These are phyloP conservation scores for Cecropterus lyciades DNA, from an alignment of 1,140 invertebrate genomes.

Conservation along the genomic window DNA sequence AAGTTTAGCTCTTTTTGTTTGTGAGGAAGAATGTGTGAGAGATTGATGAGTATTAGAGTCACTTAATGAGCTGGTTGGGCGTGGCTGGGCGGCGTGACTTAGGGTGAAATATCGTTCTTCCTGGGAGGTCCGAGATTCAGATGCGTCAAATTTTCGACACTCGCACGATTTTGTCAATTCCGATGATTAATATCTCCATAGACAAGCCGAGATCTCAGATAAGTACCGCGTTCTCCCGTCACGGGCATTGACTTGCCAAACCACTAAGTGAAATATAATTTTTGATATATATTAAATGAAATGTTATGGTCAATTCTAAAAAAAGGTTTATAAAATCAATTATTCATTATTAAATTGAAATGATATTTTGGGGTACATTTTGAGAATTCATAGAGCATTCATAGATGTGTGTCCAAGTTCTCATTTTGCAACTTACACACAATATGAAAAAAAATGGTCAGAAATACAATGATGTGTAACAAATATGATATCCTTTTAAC, in stretches of 20 bases:
- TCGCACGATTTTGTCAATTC: conserved; percentile 79
- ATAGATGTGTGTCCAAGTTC: no score
- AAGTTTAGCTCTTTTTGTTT: conserved; percentile 30
- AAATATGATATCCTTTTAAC: no score
- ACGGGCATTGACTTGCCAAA: conserved; percentile 29
- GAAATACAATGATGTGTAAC: no score
- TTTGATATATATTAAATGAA: background rate
- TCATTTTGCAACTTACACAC: no score
- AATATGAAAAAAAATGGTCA: no score
- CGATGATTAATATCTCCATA: conserved; percentile 71
- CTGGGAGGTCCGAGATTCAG: conserved; percentile 70
- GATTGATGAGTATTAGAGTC: conserved; percentile 74
- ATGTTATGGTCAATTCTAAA: background rate
- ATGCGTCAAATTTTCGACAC: conserved; percentile 77
- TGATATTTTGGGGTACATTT: no score
- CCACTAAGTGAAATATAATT: conserved; percentile 1
- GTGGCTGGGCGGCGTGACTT: conserved; percentile 64
- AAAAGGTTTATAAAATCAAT: conserved; percentile 10
- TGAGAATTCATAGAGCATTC: no score
- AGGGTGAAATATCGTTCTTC: conserved; percentile 76
- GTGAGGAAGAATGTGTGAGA: conserved; percentile 67
- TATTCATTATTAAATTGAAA: background rate
- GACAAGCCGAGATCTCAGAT: conserved; percentile 65
- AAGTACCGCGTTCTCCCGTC: conserved; percentile 40
- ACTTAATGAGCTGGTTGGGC: conserved; percentile 74